Conservation (phyloP, 2,888 invertebrate species). For the Zygogramma bicolorata region DNA sequence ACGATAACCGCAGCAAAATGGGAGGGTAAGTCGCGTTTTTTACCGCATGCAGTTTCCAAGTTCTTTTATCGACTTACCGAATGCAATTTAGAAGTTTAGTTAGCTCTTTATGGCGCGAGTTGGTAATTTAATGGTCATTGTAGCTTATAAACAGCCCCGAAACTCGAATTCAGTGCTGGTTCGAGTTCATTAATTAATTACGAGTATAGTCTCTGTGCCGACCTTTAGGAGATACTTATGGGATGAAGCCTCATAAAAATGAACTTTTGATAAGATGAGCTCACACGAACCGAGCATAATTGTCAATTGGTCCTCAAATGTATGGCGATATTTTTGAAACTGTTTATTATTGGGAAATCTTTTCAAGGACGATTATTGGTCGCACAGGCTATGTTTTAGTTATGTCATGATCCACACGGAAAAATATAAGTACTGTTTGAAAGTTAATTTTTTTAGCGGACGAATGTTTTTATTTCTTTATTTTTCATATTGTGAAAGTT, state of each 20-base stretch:
- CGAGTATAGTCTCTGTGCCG: neutral
- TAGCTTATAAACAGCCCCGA: slow-evolving; percentile 35
- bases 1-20: slow-evolving; percentile 6
- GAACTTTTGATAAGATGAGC: neutral
- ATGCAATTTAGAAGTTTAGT: slow-evolving; percentile 10
- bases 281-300: neutral
- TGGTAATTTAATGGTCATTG: slow-evolving; percentile 39
- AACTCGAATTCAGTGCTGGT: neutral
- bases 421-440: too few relatives aligned
- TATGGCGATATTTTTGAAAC: too few relatives aligned
- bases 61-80: slow-evolving; percentile 12
- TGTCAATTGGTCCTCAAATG: neutral
- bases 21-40: slow-evolving; percentile 7
- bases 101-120: slow-evolving; percentile 27
- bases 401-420: too few relatives aligned
- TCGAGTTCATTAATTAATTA: slow-evolving; percentile 10
- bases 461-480: too few relatives aligned
- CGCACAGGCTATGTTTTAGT: too few relatives aligned
- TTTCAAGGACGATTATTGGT: too few relatives aligned
- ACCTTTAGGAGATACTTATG: neutral
- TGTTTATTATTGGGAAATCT: too few relatives aligned
- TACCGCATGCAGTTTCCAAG: slow-evolving; percentile 6
- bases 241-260: neutral
- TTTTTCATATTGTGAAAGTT: too few relatives aligned
- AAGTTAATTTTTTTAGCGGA: too few relatives aligned